Evolutionary conservation across 2,113 vertebrate species (phyloP).

Genomic region (Grammomys surdaster): DNA sequence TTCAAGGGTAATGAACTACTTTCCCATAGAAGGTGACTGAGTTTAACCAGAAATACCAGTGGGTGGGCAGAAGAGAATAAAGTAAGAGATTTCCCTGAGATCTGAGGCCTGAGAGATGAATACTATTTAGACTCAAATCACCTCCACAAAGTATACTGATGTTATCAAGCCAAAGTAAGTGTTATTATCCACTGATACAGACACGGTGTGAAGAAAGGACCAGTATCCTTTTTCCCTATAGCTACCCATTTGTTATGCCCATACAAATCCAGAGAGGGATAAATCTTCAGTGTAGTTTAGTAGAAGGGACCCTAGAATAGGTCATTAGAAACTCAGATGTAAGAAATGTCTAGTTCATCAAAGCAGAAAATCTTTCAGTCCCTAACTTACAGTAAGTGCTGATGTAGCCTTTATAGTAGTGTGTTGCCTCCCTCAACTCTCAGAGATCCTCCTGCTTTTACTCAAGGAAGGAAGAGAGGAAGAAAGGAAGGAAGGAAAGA

Average conservation of each 20-base stretch:
- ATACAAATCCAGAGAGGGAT: not conserved
- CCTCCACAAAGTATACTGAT: not conserved
- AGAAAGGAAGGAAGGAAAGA: rapidly evolving
- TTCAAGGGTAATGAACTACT: not conserved
- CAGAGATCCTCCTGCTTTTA: not conserved
- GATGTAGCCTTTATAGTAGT: not conserved
- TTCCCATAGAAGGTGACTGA: not conserved
- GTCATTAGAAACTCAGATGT: not conserved
- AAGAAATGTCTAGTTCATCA: not conserved
- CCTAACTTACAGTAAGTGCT: not conserved
- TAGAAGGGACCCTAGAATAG: not conserved
- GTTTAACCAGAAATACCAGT: not conserved
- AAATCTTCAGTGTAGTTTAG: not conserved
- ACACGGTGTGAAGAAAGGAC: rapidly evolving
- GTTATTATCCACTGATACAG: rapidly evolving
- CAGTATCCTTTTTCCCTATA: rapidly evolving
- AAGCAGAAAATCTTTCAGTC: not conserved
- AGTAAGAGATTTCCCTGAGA: not conserved
- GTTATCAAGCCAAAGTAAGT: not conserved
- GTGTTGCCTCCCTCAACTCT: not conserved
- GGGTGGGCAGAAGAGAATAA: not conserved
- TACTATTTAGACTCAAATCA: not conserved
- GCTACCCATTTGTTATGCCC: rapidly evolving
- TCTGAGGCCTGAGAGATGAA: rapidly evolving
- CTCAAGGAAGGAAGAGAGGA: not conserved